Evolutionary conservation across 64 coral and sea anemone genomes (phyloP).

Genomic region (Montipora capricornis): DNA sequence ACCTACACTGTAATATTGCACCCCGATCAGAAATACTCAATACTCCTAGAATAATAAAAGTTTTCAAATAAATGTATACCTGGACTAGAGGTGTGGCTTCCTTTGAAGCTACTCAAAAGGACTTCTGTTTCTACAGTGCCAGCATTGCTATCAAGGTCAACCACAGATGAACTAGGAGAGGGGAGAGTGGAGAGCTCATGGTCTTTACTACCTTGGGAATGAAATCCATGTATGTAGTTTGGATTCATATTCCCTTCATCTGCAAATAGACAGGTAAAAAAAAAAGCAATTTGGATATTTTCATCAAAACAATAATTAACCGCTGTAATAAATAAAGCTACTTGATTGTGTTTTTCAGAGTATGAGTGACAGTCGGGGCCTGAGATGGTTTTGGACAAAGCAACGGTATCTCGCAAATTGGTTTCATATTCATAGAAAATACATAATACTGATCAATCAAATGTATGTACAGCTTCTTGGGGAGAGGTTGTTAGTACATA

Average conservation of each 20-base stretch:
- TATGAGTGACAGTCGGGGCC: too few species aligned
- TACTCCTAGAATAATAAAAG: background rate
- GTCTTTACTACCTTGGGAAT: slow-evolving; percentile 23
- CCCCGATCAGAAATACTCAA: too few species aligned
- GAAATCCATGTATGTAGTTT: background rate
- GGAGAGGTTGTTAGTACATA: too few species aligned
- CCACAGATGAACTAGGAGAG: slow-evolving; percentile 88
- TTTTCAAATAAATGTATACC: background rate
- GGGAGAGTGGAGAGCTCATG: slow-evolving; percentile 84
- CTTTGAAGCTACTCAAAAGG: slow-evolving; percentile 89
- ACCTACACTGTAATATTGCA: too few species aligned
- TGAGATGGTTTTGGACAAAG: too few species aligned
- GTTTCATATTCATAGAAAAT: too few species aligned
- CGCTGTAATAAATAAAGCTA: too few species aligned
- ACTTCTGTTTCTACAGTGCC: slow-evolving; percentile 91
- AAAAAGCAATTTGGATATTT: background rate
- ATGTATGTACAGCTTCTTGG: too few species aligned
- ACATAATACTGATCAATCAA: too few species aligned
- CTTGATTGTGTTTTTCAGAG: too few species aligned
- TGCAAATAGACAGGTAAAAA: background rate
- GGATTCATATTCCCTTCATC: slow-evolving; percentile 67
- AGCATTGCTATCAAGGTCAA: slow-evolving; percentile 94
- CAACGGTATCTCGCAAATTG: too few species aligned
- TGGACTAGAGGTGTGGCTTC: background rate
- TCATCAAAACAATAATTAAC: too few species aligned